phyloP scores from a whole-genome alignment of 2,888 invertebrate species.

The Spilarctia lutea region DNA sequence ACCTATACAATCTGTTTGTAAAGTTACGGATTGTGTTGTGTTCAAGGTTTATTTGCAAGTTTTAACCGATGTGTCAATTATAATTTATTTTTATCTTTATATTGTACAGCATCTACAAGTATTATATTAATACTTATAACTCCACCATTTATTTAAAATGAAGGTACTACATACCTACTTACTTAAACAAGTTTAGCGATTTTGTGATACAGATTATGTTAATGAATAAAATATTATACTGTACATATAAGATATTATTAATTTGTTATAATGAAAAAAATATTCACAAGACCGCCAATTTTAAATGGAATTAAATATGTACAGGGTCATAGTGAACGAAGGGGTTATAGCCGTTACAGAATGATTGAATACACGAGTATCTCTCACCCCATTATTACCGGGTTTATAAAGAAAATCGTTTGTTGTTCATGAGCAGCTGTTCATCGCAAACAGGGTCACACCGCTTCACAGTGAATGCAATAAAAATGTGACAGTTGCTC shows the following conservation, averaged over 20 bases:
- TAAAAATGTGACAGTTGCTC: slow-evolving; percentile 62
- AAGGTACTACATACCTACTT: neutral
- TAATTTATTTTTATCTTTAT: slow-evolving; percentile 9
- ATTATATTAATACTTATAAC: neutral
- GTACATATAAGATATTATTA: neutral
- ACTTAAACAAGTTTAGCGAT: neutral
- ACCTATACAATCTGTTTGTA: slow-evolving; percentile 37
- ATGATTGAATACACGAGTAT: slow-evolving; percentile 54
- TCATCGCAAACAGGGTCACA: slow-evolving; percentile 63
- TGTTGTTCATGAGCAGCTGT: slow-evolving; percentile 70
- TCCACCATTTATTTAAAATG: neutral
- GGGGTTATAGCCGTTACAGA: slow-evolving; percentile 50
- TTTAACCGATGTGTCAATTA: slow-evolving; percentile 34
- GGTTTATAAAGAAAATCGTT: slow-evolving; percentile 46
- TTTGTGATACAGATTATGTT: neutral
- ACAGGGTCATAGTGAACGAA: slow-evolving; percentile 28
- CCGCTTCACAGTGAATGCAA: slow-evolving; percentile 59
- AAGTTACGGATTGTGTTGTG: slow-evolving; percentile 35
- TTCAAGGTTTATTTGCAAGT: slow-evolving; percentile 50
- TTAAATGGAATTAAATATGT: neutral
- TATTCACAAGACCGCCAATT: neutral
- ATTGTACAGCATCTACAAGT: neutral
- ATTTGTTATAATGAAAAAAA: neutral
- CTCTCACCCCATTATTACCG: slow-evolving; percentile 59
- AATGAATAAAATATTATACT: neutral